These are phyloP conservation scores for Petrolisthes manimaculis DNA, from an alignment of 2,888 invertebrate genomes.

Conservation along the genomic window DNA sequence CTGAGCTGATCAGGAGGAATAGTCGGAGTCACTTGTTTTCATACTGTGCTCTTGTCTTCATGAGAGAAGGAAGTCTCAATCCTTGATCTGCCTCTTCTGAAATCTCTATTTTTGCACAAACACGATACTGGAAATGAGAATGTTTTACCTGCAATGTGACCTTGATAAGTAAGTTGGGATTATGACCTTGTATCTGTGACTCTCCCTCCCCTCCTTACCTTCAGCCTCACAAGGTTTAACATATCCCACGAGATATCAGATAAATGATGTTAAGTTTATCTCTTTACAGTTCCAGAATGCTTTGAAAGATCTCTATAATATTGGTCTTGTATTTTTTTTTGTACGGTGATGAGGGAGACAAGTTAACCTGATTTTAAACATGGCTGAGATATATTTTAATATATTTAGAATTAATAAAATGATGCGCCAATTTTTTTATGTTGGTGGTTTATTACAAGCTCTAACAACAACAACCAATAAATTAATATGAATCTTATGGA, in stretches of 20 bases:
- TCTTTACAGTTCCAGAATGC: slow-evolving; percentile 39
- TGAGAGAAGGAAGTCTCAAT: slow-evolving; percentile 21
- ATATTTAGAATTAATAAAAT: slow-evolving; percentile 51
- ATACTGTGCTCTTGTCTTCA: slow-evolving; percentile 13
- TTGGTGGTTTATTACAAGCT: slow-evolving; percentile 47
- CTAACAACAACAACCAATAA: slow-evolving; percentile 59
- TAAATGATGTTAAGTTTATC: not conserved
- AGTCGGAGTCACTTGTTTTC: too few species aligned
- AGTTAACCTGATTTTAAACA: slow-evolving; percentile 45
- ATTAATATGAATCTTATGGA: slow-evolving; percentile 37
- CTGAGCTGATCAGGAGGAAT: too few species aligned
- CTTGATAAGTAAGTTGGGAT: not conserved
- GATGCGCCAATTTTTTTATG: slow-evolving; percentile 45
- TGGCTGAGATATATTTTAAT: slow-evolving; percentile 59
- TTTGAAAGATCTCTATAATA: not conserved
- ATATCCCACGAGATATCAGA: not conserved
- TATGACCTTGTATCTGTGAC: not conserved
- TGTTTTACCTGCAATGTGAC: not conserved
- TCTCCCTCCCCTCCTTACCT: not conserved
- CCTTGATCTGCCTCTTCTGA: slow-evolving; percentile 27
- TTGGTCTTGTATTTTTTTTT: not conserved
- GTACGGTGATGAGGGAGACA: slow-evolving; percentile 11
- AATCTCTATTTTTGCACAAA: slow-evolving; percentile 62
- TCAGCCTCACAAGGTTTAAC: not conserved
- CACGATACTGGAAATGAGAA: slow-evolving; percentile 6